Evolutionary conservation across 2,888 invertebrate genomes (phyloP), one percentile per base, ranked within the genome.

Genomic region (Athripsodes cinereus): DNA sequence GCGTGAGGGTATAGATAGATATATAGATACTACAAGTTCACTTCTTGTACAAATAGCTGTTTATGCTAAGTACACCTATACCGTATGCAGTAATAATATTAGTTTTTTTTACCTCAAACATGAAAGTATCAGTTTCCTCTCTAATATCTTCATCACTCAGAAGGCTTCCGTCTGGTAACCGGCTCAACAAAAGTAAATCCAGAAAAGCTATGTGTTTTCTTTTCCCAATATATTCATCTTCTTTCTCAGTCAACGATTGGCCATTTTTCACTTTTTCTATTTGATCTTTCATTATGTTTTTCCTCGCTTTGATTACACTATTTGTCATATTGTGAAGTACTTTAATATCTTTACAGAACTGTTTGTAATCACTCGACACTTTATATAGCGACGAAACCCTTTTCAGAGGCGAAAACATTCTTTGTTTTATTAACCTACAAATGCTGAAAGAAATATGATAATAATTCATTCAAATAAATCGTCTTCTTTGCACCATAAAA

Each of bases 101-200:
- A 40, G 13, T 40, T 8, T 5, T 13, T 40, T 13, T 40, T 40
- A 73, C 74, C 61, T 69, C 71, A 65, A 73, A 74, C 69, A 72
- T 70, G 55, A 73, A 72, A 1, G 74, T 73, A 53, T 73, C 70
- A 1, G 71, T 68, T 62, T 73, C 70, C 57, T 72, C 71, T 53
- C 70, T 65, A 8, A 74, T 65, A 50, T 70, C 70, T 20, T 68
- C 65, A 31, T 68, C 67, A 1, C 68, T 68, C 26, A 72, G 61
- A 2, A 66, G 65, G 46, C 63, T 58, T 1, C 66, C 66, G 22
- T 66, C 66, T 18, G 65, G 66, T 48, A 69, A 69, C 35, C 57
- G 58, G 8, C 67, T 65, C 51, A 71, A 69, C 11, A 73, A 58
- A 19, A 74, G 59, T n/a, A 72, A 61, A 66, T 73, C 72, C 54